A percentile compares a stretch with the other conserved stretches of the same genome.
Conservation (phyloP, 2,113 vertebrate species). For the Zingel zingel region DNA sequence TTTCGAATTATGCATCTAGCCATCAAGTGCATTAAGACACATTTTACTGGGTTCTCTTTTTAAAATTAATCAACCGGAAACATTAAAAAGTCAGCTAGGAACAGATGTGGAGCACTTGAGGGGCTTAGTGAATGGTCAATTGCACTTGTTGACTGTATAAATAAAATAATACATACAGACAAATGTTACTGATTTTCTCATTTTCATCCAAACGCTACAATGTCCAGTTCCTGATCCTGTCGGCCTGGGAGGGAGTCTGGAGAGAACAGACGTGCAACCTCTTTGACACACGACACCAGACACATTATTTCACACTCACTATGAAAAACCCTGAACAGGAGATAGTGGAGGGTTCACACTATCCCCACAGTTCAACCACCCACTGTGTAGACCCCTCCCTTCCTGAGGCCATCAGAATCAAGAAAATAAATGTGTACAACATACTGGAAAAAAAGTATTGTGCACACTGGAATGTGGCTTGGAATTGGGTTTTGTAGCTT, state of each 20-base stretch:
- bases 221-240: background rate
- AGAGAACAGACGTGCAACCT: background rate
- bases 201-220: background rate
- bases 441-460: conserved; percentile 13
- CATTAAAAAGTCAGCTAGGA: background rate
- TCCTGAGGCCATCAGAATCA: background rate
- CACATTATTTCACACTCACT: conserved; percentile 9
- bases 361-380: conserved; percentile 14
- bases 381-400: conserved; percentile 8
- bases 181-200: background rate
- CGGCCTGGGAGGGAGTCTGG: background rate
- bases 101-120: background rate
- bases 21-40: background rate
- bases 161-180: background rate
- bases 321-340: conserved; percentile 25
- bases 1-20: background rate
- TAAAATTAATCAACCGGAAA: background rate
- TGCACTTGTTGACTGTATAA: background rate
- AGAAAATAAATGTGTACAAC: conserved; percentile 3
- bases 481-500: background rate
- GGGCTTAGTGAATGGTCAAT: background rate
- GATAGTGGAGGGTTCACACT: background rate
- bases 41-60: background rate
- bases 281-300: background rate
- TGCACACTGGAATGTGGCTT: conserved; percentile 2